phyloP scores from a whole-genome alignment of 2,888 invertebrate species.

The Dynastes grantii region DNA sequence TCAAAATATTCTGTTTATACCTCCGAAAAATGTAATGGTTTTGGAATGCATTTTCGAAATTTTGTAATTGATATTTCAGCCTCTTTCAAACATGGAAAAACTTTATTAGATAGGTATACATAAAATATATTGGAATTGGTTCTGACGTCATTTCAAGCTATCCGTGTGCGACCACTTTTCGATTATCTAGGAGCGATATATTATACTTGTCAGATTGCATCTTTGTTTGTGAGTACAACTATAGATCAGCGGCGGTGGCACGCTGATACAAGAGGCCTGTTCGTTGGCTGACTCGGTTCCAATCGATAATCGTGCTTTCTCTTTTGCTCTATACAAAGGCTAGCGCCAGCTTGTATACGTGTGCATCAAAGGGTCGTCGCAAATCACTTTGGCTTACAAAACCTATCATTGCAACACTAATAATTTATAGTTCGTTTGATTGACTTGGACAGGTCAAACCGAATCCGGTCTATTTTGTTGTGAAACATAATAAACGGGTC shows the following conservation, averaged over 20 bases:
- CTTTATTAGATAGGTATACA: not conserved
- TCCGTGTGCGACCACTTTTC: slow-evolving; percentile 45
- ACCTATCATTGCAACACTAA: slow-evolving; percentile 49
- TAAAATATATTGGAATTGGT: slow-evolving; percentile 26
- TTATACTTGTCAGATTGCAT: slow-evolving; percentile 49
- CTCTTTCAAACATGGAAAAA: too few species aligned
- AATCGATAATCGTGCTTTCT: slow-evolving; percentile 48
- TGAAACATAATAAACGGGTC: slow-evolving; percentile 39
- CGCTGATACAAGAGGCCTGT: slow-evolving; percentile 31
- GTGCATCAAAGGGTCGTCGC: slow-evolving; percentile 54
- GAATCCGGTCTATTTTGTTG: slow-evolving; percentile 35
- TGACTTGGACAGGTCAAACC: slow-evolving; percentile 47
- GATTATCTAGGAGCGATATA: slow-evolving; percentile 48
- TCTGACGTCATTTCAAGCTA: slow-evolving; percentile 34
- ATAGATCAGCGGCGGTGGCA: slow-evolving; percentile 34
- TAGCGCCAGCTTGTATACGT: not conserved
- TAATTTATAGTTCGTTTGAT: slow-evolving; percentile 51
- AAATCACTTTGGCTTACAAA: slow-evolving; percentile 53
- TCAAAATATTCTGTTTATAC: too few species aligned
- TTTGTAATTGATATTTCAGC: too few species aligned
- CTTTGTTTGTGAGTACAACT: slow-evolving; percentile 50
- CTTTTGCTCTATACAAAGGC: not conserved
- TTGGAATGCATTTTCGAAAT: too few species aligned
- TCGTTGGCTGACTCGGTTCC: slow-evolving; percentile 23
- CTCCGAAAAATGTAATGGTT: too few species aligned